A percentile compares a stretch with the other conserved stretches of the same genome.
Conservation (phyloP, 2,113 vertebrate genomes). For the Dicrurus megarhynchus region DNA sequence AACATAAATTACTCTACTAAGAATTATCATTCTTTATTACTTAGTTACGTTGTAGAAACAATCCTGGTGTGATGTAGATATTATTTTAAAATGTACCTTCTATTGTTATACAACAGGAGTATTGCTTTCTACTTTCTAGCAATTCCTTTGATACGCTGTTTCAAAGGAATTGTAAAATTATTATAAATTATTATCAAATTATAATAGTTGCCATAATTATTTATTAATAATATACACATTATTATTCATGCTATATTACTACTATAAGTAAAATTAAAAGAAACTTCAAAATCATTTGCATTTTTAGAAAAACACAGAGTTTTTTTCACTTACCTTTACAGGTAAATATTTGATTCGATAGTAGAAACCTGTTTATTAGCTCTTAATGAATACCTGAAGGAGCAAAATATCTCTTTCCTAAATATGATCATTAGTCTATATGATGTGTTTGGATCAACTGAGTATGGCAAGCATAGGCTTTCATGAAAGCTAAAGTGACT, state of each 20-base stretch:
- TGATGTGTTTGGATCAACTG: background rate
- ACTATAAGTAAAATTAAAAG: background rate
- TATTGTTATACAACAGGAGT: background rate
- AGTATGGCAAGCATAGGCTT: background rate
- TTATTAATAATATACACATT: background rate
- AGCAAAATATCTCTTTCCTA: background rate
- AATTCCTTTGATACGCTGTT: background rate
- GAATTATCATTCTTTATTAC: background rate
- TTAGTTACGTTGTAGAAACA: constrained; percentile 1
- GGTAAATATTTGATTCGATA: background rate
- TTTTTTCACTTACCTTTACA: background rate
- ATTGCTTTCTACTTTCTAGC: background rate
- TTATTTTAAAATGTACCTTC: background rate
- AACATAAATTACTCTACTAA: background rate
- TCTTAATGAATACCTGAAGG: background rate
- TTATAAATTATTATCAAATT: background rate
- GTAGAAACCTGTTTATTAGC: background rate
- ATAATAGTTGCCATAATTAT: background rate
- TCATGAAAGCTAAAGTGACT: background rate
- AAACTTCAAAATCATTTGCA: background rate
- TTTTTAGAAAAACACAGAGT: background rate
- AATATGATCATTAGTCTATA: background rate
- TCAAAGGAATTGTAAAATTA: background rate
- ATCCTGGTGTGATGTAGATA: background rate
- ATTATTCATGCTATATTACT: background rate